Base-by-base conservation (phyloP, 2,113 vertebrate genomes). In the Lampris incognitus region DNA sequence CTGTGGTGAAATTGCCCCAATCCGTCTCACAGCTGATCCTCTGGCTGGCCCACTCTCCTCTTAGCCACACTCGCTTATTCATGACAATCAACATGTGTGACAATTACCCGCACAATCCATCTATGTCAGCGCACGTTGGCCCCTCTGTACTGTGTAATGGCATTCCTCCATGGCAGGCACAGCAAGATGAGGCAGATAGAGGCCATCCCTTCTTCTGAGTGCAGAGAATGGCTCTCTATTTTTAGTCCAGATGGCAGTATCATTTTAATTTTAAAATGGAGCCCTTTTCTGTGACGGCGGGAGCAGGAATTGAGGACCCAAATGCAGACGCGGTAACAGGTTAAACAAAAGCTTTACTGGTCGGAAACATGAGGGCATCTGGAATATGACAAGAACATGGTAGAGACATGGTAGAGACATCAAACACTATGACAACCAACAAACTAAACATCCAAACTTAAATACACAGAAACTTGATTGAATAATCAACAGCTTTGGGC, bases 1-100 rank as follows among this genome's bases (percentile, higher is more conserved):
- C 86, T 66, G 78, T 74, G 84, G 78, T 78, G 76, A 87, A 94
- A 94, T 95, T 94, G 88, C 87, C 87, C 90, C 93, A 85, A 94
- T 95, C 93, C 69, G 85, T 94, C 92, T 94, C 91, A 69, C 91
- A 92, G 92, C 90, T 89, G 91, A 94, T 92, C 88, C 87, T 87
- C 82, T 73, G 72, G 82, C 88, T 84, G 78, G 81, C 76, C 85
- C 75, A 24, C 70, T 85, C 83, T 83, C 75, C 88, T 75, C 65
- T 77, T 87, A 87, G 85, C 87, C 77, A 42, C 72, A 67, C 86
- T 90, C 88, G 82, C 86, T 92, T 88, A 90, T 87, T 93, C 87
- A 78, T 90, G 92, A 91, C 91, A 91, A 91, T 93, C 91, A 91
- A 89, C 91, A 93, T 89, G 90, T 90, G 90, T 90, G 88, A 91